Conservation (phyloP, 2,888 invertebrate species). For the Dynastes hyllus region DNA sequence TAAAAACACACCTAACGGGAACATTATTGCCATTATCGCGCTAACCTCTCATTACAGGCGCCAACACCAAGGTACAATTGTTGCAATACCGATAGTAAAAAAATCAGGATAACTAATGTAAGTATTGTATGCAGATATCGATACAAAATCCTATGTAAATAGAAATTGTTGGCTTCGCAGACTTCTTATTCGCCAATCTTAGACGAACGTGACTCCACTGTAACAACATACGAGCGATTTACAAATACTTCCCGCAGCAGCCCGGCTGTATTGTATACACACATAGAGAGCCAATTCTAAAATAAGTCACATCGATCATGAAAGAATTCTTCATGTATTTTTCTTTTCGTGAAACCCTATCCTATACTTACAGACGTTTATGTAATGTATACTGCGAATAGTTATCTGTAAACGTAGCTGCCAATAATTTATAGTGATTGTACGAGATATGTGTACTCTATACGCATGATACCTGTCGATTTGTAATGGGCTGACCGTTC, state of each 20-base stretch:
- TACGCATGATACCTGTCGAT: constrained; percentile 18
- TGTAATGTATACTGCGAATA: background rate
- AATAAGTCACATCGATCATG: background rate
- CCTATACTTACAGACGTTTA: background rate
- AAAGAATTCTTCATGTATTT: background rate
- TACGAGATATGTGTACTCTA: constrained; percentile 1
- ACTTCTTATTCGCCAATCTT: background rate
- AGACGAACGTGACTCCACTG: background rate
- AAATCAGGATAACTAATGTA: constrained; percentile 2
- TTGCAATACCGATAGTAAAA: background rate
- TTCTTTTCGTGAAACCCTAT: background rate
- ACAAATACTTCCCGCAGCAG: background rate
- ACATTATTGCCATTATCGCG: background rate
- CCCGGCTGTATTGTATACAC: background rate
- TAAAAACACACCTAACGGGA: too few relatives aligned
- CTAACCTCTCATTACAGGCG: constrained; percentile 2
- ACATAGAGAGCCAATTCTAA: background rate
- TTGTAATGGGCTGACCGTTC: constrained; percentile 21
- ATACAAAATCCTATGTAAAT: background rate
- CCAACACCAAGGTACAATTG: background rate
- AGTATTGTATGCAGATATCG: background rate
- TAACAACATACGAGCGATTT: background rate
- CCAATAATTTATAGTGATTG: constrained; percentile 15
- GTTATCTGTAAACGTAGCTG: background rate
- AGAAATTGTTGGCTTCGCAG: background rate